phyloP scores from a whole-genome alignment of 2,888 invertebrate species.

The Chalcosyrphus nemorum region DNA sequence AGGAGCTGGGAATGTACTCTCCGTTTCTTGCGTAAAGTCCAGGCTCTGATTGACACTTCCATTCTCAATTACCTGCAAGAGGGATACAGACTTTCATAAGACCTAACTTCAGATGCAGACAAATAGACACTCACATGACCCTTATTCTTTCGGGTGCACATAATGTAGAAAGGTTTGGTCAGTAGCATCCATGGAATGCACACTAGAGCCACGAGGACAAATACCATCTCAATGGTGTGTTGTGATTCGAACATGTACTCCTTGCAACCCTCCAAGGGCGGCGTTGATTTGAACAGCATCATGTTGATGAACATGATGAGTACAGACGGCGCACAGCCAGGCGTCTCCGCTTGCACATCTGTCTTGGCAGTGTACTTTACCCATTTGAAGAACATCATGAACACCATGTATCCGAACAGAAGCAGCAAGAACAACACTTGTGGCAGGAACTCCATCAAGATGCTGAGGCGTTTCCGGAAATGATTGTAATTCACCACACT shows the following conservation, averaged over 20 bases:
- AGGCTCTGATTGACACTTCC: constrained; percentile 87
- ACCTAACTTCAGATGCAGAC: background rate
- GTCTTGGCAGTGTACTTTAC: constrained; percentile 85
- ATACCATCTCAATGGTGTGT: constrained; percentile 87
- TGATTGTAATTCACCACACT: constrained; percentile 90
- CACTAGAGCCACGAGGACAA: constrained; percentile 91
- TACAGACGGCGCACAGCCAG: constrained; percentile 88
- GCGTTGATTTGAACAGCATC: constrained; percentile 86
- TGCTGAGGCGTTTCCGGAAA: constrained; percentile 87
- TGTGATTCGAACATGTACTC: constrained; percentile 89
- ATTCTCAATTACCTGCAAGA: constrained; percentile 80
- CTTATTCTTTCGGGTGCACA: constrained; percentile 76
- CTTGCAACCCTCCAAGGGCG: constrained; percentile 82
- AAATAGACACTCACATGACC: constrained; percentile 77
- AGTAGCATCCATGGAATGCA: constrained; percentile 97
- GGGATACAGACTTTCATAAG: background rate
- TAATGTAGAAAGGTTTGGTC: constrained; percentile 93
- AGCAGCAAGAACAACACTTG: constrained; percentile 93
- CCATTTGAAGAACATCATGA: constrained; percentile 98
- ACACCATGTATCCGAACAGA: constrained; percentile 95
- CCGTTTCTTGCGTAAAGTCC: constrained; percentile 84
- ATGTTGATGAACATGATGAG: constrained; percentile 91
- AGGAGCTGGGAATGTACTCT: constrained; percentile 75
- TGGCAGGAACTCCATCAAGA: constrained; percentile 94
- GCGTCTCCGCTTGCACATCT: constrained; percentile 77